A percentile compares a stretch with the other conserved stretches of the same genome.
Conservation (phyloP, 2,797 vertebrate genomes). For the Oreochromis grahami region DNA sequence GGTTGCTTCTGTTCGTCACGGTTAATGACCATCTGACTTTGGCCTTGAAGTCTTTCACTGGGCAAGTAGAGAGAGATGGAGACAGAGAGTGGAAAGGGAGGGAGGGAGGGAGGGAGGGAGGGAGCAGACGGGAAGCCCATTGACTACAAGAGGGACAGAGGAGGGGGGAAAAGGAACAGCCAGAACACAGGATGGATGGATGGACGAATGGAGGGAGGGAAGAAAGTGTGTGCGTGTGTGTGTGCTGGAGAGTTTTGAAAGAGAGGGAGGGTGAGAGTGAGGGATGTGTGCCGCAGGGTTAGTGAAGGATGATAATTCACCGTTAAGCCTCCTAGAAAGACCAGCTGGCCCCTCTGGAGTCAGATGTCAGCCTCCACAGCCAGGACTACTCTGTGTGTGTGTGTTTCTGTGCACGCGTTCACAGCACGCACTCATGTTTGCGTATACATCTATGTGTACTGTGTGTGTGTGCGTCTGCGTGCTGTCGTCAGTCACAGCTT, state of each 20-base stretch:
- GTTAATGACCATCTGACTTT: conserved; percentile 72
- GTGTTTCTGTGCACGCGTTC: neutral
- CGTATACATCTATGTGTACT: neutral
- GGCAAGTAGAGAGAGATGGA: conserved; percentile 28
- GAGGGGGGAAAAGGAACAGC: conserved; percentile 28
- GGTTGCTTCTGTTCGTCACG: conserved; percentile 53
- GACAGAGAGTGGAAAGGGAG: neutral
- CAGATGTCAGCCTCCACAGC: conserved; percentile 74
- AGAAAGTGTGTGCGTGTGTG: conserved; percentile 11
- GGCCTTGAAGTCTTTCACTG: conserved; percentile 73
- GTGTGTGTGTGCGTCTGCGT: neutral
- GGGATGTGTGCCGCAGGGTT: conserved; percentile 71
- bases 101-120: conserved; percentile 19
- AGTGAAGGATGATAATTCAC: conserved; percentile 78
- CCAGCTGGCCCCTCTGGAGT: conserved; percentile 79
- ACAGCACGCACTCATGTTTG: conserved; percentile 7
- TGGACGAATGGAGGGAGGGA: neutral
- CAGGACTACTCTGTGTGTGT: conserved; percentile 51
- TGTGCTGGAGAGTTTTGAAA: conserved; percentile 45
- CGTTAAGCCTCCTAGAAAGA: conserved; percentile 78
- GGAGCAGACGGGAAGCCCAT: conserved; percentile 57
- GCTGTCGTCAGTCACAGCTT: conserved; percentile 61
- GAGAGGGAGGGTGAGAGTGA: conserved; percentile 36
- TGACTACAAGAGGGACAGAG: conserved; percentile 48
- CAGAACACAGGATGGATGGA: conserved; percentile 51